Percentiles rank a stretch among this genome's conserved stretches.
These are phyloP conservation scores for Prostheceraeus crozeri DNA, from an alignment of 2,888 invertebrate genomes.

Conservation along the genomic window DNA sequence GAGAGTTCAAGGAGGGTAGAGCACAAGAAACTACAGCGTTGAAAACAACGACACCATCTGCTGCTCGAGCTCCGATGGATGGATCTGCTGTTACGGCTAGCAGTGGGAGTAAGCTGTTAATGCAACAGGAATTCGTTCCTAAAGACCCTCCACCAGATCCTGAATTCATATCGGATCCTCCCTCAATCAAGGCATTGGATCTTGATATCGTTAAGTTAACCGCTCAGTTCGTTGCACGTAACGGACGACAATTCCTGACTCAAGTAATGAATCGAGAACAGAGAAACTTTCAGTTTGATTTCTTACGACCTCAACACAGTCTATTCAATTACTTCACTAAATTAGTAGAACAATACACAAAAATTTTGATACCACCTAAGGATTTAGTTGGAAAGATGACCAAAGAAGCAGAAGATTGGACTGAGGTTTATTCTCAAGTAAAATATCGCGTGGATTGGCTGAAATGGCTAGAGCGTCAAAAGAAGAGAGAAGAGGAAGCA, in stretches of 20 bases:
- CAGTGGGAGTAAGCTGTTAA: constrained; percentile 46
- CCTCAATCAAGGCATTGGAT: constrained; percentile 93
- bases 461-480: constrained; percentile 82
- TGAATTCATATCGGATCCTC: constrained; percentile 73
- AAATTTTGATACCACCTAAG: constrained; percentile 74
- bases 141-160: constrained; percentile 57
- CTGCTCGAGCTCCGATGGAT: constrained; percentile 40
- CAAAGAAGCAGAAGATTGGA: constrained; percentile 67
- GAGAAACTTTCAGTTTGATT: constrained; percentile 95
- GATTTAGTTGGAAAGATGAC: constrained; percentile 69
- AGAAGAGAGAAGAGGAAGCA: constrained; percentile 85
- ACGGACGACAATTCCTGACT: constrained; percentile 92
- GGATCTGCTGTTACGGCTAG: too few species aligned
- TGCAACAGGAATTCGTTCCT: constrained; percentile 51
- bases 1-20: constrained; percentile 66
- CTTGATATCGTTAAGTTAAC: constrained; percentile 94
- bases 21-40: constrained; percentile 28
- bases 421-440: constrained; percentile 69
- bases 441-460: constrained; percentile 93
- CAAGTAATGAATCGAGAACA: constrained; percentile 97
- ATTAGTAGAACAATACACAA: constrained; percentile 93
- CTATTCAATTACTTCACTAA: constrained; percentile 96
- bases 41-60: constrained; percentile 26
- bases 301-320: constrained; percentile 92
- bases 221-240: constrained; percentile 95